These are phyloP conservation scores for Phocoena sinus DNA, from an alignment of 2,113 vertebrate genomes.

Conservation along the genomic window DNA sequence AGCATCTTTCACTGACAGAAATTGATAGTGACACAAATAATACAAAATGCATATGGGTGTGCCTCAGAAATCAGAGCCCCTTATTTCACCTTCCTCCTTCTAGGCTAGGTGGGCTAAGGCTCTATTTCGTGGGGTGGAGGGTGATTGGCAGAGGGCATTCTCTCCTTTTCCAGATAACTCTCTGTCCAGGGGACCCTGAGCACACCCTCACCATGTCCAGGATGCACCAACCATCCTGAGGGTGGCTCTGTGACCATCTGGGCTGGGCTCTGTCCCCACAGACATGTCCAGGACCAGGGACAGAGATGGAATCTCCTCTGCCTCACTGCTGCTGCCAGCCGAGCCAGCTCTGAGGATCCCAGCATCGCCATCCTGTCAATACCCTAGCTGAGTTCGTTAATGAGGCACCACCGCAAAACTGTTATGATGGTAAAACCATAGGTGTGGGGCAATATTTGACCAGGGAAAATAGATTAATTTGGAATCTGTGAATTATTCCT, in stretches of 20 bases:
- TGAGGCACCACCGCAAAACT: background rate
- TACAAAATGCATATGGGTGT: background rate
- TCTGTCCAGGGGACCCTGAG: background rate
- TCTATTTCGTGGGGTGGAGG: background rate
- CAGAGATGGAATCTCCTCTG: background rate
- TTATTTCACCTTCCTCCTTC: background rate
- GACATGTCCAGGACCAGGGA: background rate
- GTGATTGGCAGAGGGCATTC: background rate
- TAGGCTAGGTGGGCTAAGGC: background rate
- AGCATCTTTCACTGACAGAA: background rate
- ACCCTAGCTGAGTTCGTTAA: background rate
- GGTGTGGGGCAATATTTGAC: background rate
- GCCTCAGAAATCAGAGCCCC: background rate
- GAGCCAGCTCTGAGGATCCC: too few species aligned
- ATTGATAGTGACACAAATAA: background rate
- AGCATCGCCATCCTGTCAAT: background rate
- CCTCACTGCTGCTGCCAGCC: background rate
- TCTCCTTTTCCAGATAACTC: background rate
- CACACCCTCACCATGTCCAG: background rate
- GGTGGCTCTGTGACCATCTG: background rate
- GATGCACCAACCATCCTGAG: background rate
- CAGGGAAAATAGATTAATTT: slow-evolving; percentile 24
- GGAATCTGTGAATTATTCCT: slow-evolving; percentile 30
- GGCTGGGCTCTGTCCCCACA: background rate
- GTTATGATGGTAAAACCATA: background rate